A percentile compares a stretch with the other conserved stretches of the same genome.
phyloP scores from a whole-genome alignment of 2,113 vertebrate species.

The Pterocles burchelli region DNA sequence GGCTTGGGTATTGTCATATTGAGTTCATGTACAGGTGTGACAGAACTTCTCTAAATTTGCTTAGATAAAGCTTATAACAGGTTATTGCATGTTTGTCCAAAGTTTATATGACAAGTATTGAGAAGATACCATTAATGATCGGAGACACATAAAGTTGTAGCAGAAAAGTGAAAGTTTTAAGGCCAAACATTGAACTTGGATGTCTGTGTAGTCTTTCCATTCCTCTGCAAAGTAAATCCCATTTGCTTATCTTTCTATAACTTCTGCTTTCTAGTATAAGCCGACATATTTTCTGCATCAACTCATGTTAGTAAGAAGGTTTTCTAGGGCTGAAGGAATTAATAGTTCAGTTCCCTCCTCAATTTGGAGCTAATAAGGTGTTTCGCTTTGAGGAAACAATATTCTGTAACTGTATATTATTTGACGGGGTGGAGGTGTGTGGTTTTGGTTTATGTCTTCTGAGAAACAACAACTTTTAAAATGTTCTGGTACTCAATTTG shows the following conservation, averaged over 20 bases:
- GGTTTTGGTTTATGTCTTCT: neutral
- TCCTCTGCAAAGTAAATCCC: neutral
- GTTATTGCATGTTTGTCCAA: neutral
- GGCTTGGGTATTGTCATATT: neutral
- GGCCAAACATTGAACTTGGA: neutral
- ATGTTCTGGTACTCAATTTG: neutral
- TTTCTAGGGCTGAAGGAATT: neutral
- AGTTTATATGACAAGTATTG: neutral
- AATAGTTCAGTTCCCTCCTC: neutral
- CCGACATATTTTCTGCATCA: neutral
- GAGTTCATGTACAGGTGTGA: neutral
- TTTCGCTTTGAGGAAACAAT: neutral
- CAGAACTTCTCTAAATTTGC: neutral
- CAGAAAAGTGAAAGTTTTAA: neutral
- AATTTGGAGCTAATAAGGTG: neutral
- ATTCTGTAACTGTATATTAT: neutral
- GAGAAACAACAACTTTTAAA: neutral
- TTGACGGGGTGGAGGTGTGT: neutral
- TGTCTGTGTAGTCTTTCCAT: neutral
- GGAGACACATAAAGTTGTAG: neutral
- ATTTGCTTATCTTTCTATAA: neutral
- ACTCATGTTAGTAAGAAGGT: neutral
- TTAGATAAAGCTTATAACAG: neutral
- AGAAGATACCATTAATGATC: neutral
- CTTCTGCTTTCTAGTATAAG: neutral